Base-by-base conservation (phyloP, 1,140 invertebrate species). In the Drosophila truncata region DNA sequence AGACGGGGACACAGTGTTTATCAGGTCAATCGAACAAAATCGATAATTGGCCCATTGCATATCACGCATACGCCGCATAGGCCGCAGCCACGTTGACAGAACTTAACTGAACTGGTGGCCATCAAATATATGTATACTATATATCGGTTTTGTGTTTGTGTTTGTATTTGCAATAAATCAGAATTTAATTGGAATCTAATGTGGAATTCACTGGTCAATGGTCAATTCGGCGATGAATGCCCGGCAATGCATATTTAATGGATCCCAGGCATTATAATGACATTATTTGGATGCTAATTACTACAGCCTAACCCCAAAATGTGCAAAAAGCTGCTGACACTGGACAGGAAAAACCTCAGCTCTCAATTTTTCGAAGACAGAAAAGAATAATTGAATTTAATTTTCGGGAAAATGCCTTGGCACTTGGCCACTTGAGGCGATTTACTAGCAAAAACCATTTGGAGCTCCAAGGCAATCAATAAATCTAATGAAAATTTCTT, bases 251-350 rank as follows among this genome's bases (percentile, higher is more conserved):
- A 87, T 88, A 78, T 80, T 87, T 88, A 88, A 87, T 80, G 72
- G 67, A 52, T 88, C 41, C n/a, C n/a, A n/a, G 55, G 83, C 83
- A 78, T 74, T 88, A 83, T 87, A 88, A 74, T 64, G 72, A 55
- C 61, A 88, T 87, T 80, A 88, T 88, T 67, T 78, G 39, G 55
- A 84, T 87, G 84, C 84, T 88, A 83, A 87, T 87, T 87, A 80
- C 64, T 77, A 64, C n/a, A n/a, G n/a, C n/a, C 46, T 35, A 78
- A 78, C 64, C 65, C 7, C 8, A 52, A 82, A 76, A 62, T 60
- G 62, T 52, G 59, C 57, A 46, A 62, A 72, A 72, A 70, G 46
- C 14, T 47, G 63, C 31, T 47, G 18, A 27, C 35, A 49, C 47
- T 7, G 10, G 9, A 2, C 7, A 1, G 18, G 8, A 41, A 44